Evolutionary conservation across 2,888 invertebrate genomes (phyloP).

Genomic region (Drosophila testacea): DNA sequence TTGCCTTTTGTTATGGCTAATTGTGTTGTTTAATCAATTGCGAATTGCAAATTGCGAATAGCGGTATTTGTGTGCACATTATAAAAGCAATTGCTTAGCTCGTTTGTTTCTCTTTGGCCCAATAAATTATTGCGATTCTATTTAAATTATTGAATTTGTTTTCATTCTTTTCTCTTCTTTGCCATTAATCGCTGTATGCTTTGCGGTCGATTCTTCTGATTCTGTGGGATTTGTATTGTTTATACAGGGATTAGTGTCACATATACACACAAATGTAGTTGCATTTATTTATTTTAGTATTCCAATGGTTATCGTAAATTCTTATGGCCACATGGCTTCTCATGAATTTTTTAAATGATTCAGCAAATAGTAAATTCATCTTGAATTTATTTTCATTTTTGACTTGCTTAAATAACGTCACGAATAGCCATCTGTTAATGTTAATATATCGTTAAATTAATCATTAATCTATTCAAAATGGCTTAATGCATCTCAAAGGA

Average conservation of each 20-base stretch:
- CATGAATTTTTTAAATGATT: background rate
- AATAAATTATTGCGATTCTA: constrained; percentile 48
- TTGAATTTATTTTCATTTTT: background rate
- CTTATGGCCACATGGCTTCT: constrained; percentile 5
- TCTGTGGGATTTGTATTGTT: constrained; percentile 25
- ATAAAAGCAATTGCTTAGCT: constrained; percentile 33
- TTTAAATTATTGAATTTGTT: constrained; percentile 45
- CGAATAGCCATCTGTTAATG: constrained; percentile 1
- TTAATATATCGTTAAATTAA: constrained; percentile 1
- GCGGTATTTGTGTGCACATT: constrained; percentile 35
- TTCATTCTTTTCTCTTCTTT: background rate
- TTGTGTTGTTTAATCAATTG: constrained; percentile 36
- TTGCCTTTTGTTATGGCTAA: constrained; percentile 3
- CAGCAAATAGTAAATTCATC: background rate
- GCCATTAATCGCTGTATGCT: constrained; percentile 39
- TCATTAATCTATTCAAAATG: background rate
- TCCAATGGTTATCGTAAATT: constrained; percentile 18
- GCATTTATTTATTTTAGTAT: constrained; percentile 24
- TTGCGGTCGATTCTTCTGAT: constrained; percentile 22
- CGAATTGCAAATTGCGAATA: constrained; percentile 27
- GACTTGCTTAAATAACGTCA: constrained; percentile 3
- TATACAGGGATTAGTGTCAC: constrained; percentile 48
- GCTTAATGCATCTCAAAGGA: background rate
- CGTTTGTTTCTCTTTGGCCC: constrained; percentile 20
- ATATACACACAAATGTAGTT: background rate